Percentiles rank a stretch among this genome's conserved stretches.
These are phyloP conservation scores for Poecilia latipinna DNA, from an alignment of 2,113 vertebrate genomes.

Conservation along the genomic window DNA sequence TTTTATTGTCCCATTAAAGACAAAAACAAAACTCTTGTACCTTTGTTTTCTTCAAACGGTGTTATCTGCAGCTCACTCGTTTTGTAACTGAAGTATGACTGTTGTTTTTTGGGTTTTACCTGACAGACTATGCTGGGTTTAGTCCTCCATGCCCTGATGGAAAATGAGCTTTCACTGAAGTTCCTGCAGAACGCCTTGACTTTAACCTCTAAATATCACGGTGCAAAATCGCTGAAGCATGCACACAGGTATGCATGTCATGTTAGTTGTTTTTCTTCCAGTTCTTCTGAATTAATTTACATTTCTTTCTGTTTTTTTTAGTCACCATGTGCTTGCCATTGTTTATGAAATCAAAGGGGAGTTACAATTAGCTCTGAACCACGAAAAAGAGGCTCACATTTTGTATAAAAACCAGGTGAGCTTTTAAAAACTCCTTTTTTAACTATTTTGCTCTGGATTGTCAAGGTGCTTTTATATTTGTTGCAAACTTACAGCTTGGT, in stretches of 20 bases:
- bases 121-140: slow-evolving; percentile 91
- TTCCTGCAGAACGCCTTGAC: slow-evolving; percentile 89
- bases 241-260: slow-evolving; percentile 88
- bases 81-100: not conserved
- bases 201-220: slow-evolving; percentile 89
- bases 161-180: slow-evolving; percentile 89
- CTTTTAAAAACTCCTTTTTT: not conserved
- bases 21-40: no score
- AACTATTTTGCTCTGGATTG: not conserved
- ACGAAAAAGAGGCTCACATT: slow-evolving; percentile 90
- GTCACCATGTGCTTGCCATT: slow-evolving; percentile 90
- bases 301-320: slow-evolving; percentile 49
- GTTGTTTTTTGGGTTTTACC: slow-evolving; percentile 10
- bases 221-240: slow-evolving; percentile 86
- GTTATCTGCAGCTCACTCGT: no score
- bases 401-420: slow-evolving; percentile 91
- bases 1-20: no score
- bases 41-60: no score
- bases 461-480: not conserved
- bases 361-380: slow-evolving; percentile 89
- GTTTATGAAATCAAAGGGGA: slow-evolving; percentile 93
- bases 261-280: not conserved
- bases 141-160: slow-evolving; percentile 90
- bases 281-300: not conserved
- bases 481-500: slow-evolving; percentile 81